These are phyloP conservation scores for Spondyliosoma cantharus DNA, from an alignment of 2,797 vertebrate genomes.

Conservation along the genomic window DNA sequence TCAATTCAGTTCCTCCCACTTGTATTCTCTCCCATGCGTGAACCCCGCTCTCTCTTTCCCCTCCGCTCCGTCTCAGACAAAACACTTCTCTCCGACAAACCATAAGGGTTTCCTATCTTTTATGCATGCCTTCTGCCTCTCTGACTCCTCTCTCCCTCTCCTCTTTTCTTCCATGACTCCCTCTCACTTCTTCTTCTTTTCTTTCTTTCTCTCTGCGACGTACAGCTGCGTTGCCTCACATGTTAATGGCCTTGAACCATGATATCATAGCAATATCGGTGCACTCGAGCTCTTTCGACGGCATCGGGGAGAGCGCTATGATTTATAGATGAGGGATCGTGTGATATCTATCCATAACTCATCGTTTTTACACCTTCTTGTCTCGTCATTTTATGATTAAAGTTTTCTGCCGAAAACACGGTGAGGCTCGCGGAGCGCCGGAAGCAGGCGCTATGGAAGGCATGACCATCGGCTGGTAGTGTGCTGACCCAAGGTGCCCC, in stretches of 20 bases:
- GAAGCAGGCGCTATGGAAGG: constrained; percentile 46
- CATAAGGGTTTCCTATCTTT: constrained; percentile 78
- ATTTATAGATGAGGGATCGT: constrained; percentile 64
- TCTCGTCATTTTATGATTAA: constrained; percentile 42
- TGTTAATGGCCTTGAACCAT: constrained; percentile 73
- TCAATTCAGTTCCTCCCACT: constrained; percentile 85
- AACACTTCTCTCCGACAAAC: constrained; percentile 73
- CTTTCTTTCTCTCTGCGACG: constrained; percentile 49
- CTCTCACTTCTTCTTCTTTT: constrained; percentile 21
- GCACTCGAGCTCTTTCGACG: constrained; percentile 61
- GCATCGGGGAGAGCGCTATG: constrained; percentile 33
- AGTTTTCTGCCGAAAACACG: constrained; percentile 25
- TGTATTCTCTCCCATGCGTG: constrained; percentile 81
- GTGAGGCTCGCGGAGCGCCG: neutral
- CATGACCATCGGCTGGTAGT: constrained; percentile 56
- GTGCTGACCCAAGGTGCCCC: constrained; percentile 73
- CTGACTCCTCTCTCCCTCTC: constrained; percentile 51
- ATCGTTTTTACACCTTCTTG: constrained; percentile 42
- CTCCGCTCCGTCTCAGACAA: constrained; percentile 63
- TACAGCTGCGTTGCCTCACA: constrained; percentile 71
- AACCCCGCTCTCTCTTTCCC: constrained; percentile 64
- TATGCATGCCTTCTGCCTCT: constrained; percentile 75
- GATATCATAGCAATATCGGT: constrained; percentile 61
- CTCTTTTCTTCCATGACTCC: constrained; percentile 58
- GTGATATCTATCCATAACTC: constrained; percentile 50